A percentile compares a stretch with the other conserved stretches of the same genome.
Evolutionary conservation across 2,888 invertebrate species (phyloP).

Genomic region (Julus scandinavius): DNA sequence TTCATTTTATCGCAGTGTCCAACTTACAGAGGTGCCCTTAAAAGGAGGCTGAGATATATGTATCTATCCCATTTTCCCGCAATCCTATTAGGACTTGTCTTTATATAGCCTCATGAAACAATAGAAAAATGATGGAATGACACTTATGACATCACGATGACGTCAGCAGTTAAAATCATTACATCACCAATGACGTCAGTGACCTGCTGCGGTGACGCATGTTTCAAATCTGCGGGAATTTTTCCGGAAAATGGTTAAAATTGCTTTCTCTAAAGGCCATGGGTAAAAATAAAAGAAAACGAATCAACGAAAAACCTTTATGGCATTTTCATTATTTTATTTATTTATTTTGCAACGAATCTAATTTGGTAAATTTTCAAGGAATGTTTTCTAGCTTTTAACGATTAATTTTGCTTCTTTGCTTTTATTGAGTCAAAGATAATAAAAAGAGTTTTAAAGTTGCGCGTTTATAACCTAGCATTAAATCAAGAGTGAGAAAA

Average conservation of each 20-base stretch:
- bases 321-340: background rate
- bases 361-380: slow-evolving; percentile 4
- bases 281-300: background rate
- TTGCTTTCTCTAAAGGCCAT: background rate
- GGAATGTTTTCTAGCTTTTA: background rate
- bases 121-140: background rate
- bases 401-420: background rate
- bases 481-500: no score
- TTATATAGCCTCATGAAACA: background rate
- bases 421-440: slow-evolving; percentile 2
- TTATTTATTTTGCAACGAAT: background rate
- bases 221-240: background rate
- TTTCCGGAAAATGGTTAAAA: background rate
- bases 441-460: background rate
- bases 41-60: background rate
- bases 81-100: background rate
- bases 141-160: background rate
- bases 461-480: background rate
- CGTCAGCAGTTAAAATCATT: background rate
- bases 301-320: background rate
- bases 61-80: background rate
- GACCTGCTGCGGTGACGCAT: background rate
- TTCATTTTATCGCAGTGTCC: background rate
- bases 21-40: background rate
- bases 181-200: slow-evolving; percentile 5